phyloP scores from a whole-genome alignment of 2,888 invertebrate species.

The Cataglyphis cursor region DNA sequence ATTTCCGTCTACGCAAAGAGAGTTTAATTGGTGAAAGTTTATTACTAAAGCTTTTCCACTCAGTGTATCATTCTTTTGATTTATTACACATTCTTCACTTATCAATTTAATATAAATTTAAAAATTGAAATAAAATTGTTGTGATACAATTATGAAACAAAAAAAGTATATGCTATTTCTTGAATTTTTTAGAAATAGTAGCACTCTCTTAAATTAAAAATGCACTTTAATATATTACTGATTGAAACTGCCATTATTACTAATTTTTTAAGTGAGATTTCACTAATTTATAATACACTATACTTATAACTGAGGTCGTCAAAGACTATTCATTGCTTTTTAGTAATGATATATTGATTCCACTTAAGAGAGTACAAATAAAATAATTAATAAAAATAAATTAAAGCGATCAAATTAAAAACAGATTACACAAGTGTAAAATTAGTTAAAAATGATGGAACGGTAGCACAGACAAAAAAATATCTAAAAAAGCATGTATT shows the following conservation, averaged over 20 bases:
- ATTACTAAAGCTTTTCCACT: not conserved
- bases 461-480: not conserved
- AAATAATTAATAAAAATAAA: not conserved
- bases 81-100: not conserved
- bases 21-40: not conserved
- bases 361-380: not conserved
- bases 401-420: constrained; percentile 10
- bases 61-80: not conserved
- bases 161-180: not conserved
- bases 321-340: not conserved
- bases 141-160: constrained; percentile 1
- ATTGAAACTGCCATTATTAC: not conserved
- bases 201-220: not conserved
- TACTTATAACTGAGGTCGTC: not conserved
- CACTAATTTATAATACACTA: not conserved
- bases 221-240: not conserved
- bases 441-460: constrained; percentile 1
- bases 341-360: not conserved
- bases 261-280: not conserved
- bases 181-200: not conserved
- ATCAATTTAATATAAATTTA: not conserved
- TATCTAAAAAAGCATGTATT: not conserved
- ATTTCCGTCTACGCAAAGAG: not conserved
- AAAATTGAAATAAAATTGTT: not conserved
- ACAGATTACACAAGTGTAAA: not conserved